Evolutionary conservation across 2,888 invertebrate genomes (phyloP).

Genomic region (Thera britannica): DNA sequence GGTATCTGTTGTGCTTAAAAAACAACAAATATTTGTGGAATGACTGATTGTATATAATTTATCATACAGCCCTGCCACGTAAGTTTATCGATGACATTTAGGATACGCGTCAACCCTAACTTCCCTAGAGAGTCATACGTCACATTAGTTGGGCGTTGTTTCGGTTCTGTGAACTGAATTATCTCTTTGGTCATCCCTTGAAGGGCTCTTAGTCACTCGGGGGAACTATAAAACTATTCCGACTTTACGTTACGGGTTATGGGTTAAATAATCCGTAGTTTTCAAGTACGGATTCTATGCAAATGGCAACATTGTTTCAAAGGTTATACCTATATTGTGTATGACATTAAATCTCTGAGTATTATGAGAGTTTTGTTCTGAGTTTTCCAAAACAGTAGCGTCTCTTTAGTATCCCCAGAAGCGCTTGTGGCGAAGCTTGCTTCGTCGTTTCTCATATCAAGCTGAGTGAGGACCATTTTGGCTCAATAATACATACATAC

Average conservation of each 20-base stretch:
- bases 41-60: background rate
- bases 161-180: constrained; percentile 54
- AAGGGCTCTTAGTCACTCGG: constrained; percentile 30
- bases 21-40: background rate
- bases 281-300: constrained; percentile 3
- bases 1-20: too few species aligned
- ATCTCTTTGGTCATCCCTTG: constrained; percentile 46
- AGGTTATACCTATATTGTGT: too few species aligned
- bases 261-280: constrained; percentile 9
- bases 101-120: constrained; percentile 50
- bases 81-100: constrained; percentile 18
- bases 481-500: too few species aligned
- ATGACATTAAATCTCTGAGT: too few species aligned
- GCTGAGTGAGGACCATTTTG: too few species aligned
- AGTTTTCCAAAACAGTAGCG: too few species aligned
- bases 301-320: too few species aligned
- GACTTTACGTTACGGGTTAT: constrained; percentile 18
- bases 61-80: background rate
- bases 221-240: constrained; percentile 44
- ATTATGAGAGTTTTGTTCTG: too few species aligned
- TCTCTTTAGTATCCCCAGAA: too few species aligned
- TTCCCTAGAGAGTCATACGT: constrained; percentile 57
- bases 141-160: constrained; percentile 62
- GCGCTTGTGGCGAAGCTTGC: too few species aligned
- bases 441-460: too few species aligned